Conservation (phyloP, 1,140 invertebrate species). For the Rhopalosiphum padi region DNA sequence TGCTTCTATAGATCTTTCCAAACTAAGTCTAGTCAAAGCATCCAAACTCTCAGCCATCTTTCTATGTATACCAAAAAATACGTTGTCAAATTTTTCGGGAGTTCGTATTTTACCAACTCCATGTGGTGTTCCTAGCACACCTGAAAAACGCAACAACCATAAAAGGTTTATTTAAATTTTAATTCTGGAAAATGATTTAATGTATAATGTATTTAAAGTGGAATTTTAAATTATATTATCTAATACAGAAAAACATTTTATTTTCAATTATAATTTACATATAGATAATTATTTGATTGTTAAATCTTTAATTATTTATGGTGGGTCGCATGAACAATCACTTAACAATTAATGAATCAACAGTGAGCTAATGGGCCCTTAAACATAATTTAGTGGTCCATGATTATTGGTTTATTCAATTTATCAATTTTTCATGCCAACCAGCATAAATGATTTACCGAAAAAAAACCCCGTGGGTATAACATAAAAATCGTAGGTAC, state of each 20-base stretch:
- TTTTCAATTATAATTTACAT: neutral
- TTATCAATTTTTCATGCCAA: too few species aligned
- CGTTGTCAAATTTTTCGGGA: constrained; percentile 60
- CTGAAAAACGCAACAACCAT: constrained; percentile 49
- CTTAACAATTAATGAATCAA: too few species aligned
- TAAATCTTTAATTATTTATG: neutral
- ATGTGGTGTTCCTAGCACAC: constrained; percentile 59
- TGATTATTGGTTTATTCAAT: too few species aligned
- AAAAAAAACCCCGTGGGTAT: neutral
- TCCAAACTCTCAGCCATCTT: constrained; percentile 60
- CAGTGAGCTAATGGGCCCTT: too few species aligned
- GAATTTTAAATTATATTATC: neutral
- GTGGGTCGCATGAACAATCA: too few species aligned
- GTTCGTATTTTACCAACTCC: constrained; percentile 60
- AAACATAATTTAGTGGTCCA: too few species aligned
- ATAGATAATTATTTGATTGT: neutral
- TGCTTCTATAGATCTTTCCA: constrained; percentile 61
- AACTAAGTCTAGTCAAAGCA: constrained; percentile 59
- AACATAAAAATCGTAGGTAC: neutral
- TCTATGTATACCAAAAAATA: constrained; percentile 61
- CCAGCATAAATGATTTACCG: neutral
- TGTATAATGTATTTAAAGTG: neutral
- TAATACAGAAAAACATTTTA: neutral
- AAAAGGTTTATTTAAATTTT: neutral
- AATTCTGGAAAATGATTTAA: neutral